phyloP scores from a whole-genome alignment of 2,888 invertebrate species.

The Bimastos eiseni region DNA sequence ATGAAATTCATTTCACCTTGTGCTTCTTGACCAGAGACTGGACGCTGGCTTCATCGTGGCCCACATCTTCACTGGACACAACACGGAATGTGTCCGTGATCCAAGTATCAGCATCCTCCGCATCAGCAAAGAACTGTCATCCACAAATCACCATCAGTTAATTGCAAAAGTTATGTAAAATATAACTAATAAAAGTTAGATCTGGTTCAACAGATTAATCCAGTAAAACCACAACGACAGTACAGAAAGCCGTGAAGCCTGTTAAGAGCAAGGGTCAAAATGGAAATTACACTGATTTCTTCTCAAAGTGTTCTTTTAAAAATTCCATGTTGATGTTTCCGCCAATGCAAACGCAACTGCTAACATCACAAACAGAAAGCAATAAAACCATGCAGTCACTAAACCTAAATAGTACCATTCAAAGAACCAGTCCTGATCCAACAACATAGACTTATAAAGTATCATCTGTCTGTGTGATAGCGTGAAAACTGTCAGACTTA shows the following conservation, averaged over 20 bases:
- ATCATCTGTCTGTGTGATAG: too few species aligned
- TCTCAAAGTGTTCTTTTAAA: too few species aligned
- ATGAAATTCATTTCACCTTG: conserved; percentile 66
- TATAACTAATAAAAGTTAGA: not conserved
- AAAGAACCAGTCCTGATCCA: too few species aligned
- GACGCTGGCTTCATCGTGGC: conserved; percentile 95
- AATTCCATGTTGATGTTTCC: too few species aligned
- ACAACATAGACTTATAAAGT: too few species aligned
- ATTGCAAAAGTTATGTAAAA: not conserved
- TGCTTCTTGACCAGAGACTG: conserved; percentile 97
- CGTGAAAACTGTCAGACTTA: too few species aligned
- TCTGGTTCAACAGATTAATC: not conserved
- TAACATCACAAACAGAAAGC: too few species aligned
- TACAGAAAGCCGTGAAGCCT: not conserved
- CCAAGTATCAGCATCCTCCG: conserved; percentile 98
- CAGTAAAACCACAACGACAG: not conserved
- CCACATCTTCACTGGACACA: conserved; percentile 88
- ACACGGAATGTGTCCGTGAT: conserved; percentile 94
- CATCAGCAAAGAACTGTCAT: conserved; percentile 86
- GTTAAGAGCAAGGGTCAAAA: too few species aligned
- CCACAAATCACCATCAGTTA: not conserved
- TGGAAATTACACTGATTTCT: too few species aligned
- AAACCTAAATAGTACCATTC: too few species aligned
- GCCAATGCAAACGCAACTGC: too few species aligned
- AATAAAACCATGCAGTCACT: too few species aligned